A percentile compares a stretch with the other conserved stretches of the same genome.
Evolutionary conservation across 2,888 invertebrate species (phyloP).

Genomic region (Himalopsyche kuldschensis): DNA sequence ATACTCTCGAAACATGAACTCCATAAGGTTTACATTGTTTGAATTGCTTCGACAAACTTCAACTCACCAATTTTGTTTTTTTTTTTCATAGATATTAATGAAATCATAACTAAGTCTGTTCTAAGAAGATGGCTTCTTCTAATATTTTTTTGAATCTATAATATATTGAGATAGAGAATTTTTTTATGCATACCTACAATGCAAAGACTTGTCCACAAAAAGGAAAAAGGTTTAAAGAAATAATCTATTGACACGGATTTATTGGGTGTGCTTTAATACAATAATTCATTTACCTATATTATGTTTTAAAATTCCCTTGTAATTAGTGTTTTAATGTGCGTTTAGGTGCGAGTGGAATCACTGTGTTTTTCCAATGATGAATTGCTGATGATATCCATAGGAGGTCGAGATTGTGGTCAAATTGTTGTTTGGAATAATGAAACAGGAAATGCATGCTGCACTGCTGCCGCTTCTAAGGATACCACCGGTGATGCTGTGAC

Average conservation of each 20-base stretch:
- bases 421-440: slow-evolving; percentile 83
- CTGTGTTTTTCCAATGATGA: slow-evolving; percentile 82
- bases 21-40: slow-evolving; percentile 66
- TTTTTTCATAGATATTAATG: too few relatives aligned
- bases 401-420: slow-evolving; percentile 88
- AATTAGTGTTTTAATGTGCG: neutral
- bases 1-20: slow-evolving; percentile 73
- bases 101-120: too few relatives aligned
- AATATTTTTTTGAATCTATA: too few relatives aligned
- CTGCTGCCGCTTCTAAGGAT: slow-evolving; percentile 62
- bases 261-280: neutral
- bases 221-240: too few relatives aligned
- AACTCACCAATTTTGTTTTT: too few relatives aligned
- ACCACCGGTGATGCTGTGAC: slow-evolving; percentile 73
- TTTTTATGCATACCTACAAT: too few relatives aligned
- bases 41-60: too few relatives aligned
- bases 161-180: too few relatives aligned
- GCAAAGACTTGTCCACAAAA: too few relatives aligned
- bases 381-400: slow-evolving; percentile 79
- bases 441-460: slow-evolving; percentile 64
- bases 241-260: neutral
- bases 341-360: slow-evolving; percentile 75
- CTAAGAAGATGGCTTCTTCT: too few relatives aligned
- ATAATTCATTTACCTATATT: neutral
- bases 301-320: too few relatives aligned